Percentiles rank a stretch among this genome's conserved stretches.
These are phyloP conservation scores for Desoria tigrina DNA, from an alignment of 2,888 invertebrate genomes.

Conservation along the genomic window DNA sequence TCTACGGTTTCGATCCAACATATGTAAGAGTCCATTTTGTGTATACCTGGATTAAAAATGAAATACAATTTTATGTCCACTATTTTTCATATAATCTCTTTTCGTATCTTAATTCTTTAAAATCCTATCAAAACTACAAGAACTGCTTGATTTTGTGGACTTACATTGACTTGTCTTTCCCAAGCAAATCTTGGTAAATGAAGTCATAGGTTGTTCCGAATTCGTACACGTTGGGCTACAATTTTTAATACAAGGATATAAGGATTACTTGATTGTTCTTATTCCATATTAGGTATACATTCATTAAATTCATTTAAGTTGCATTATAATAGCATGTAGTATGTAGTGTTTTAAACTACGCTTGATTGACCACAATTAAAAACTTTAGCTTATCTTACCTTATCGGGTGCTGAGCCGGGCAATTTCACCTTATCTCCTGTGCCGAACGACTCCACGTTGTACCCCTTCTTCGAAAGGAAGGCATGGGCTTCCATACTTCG, in stretches of 20 bases:
- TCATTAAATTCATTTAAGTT: no score
- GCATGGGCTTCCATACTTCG: conserved; percentile 99
- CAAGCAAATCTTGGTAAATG: conserved; percentile 87
- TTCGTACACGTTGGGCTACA: conserved; percentile 88
- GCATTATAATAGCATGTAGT: no score
- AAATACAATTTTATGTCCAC: conserved; percentile 16
- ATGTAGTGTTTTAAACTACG: no score
- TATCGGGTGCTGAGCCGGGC: conserved; percentile 68
- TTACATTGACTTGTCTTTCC: conserved; percentile 88
- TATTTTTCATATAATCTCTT: no score
- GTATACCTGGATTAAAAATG: conserved; percentile 69
- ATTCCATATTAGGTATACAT: no score
- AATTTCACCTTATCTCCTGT: conserved; percentile 95
- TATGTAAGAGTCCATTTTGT: conserved; percentile 95
- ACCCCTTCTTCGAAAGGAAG: conserved; percentile 93
- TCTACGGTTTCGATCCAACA: conserved; percentile 94
- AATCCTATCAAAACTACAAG: no score
- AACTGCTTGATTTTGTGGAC: conserved; percentile 10
- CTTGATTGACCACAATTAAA: no score
- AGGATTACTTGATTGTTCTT: not conserved
- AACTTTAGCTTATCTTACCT: no score
- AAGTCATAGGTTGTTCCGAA: conserved; percentile 94
- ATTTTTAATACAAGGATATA: conserved; percentile 2
- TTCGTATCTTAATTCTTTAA: no score
- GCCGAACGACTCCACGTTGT: conserved; percentile 89